Evolutionary conservation across 2,888 invertebrate species (phyloP).

Genomic region (Epirrhoe tristata): DNA sequence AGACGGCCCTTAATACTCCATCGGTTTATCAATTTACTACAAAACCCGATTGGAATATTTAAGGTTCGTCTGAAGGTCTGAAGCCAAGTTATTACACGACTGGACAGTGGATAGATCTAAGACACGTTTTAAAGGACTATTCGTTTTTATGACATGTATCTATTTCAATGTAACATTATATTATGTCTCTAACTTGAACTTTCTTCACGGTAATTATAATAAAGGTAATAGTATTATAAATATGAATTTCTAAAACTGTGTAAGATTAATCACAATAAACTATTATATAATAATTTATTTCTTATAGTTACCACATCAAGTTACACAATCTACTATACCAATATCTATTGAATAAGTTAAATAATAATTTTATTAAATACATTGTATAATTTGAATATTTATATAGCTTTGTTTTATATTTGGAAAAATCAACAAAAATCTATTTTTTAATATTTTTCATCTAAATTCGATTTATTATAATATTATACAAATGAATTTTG

Average conservation of each 20-base stretch:
- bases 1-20: too few relatives aligned
- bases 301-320: constrained; percentile 35
- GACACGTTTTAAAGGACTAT: too few relatives aligned
- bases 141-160: too few relatives aligned
- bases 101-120: too few relatives aligned
- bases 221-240: neutral
- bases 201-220: neutral
- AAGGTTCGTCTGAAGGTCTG: too few relatives aligned
- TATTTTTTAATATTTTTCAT: constrained; percentile 9
- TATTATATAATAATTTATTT: neutral
- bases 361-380: neutral
- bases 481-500: constrained; percentile 25
- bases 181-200: too few relatives aligned
- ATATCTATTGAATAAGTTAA: constrained; percentile 7
- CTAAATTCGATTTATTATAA: constrained; percentile 38
- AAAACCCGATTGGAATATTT: too few relatives aligned
- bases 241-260: constrained; percentile 30
- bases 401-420: neutral
- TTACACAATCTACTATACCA: constrained; percentile 31
- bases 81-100: too few relatives aligned
- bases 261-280: constrained; percentile 36
- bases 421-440: neutral
- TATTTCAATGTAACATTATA: too few relatives aligned
- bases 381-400: constrained; percentile 11
- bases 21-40: too few relatives aligned